These are phyloP conservation scores for Zootoca vivipara DNA, from an alignment of 2,113 vertebrate genomes.

Conservation along the genomic window DNA sequence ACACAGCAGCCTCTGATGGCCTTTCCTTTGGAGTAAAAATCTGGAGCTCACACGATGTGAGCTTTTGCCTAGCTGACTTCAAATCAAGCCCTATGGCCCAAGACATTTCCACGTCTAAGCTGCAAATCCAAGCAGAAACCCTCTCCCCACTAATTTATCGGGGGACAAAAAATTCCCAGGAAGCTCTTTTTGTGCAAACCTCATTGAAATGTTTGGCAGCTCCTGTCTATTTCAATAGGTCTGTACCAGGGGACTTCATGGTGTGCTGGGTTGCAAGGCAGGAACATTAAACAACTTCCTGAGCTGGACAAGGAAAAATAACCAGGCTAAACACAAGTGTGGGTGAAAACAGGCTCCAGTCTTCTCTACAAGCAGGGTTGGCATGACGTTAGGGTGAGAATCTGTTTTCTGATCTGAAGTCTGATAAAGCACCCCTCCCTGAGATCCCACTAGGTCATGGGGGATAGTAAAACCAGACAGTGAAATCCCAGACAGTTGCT, in stretches of 20 bases:
- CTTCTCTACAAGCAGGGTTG: too few species aligned
- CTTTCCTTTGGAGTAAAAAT: conserved; percentile 62
- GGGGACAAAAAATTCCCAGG: conserved; percentile 20
- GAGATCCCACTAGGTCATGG: too few species aligned
- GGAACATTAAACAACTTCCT: too few species aligned
- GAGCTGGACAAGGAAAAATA: too few species aligned
- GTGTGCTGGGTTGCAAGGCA: too few species aligned
- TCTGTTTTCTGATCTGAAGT: too few species aligned
- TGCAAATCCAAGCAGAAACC: neutral
- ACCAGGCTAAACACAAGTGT: too few species aligned
- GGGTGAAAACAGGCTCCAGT: too few species aligned
- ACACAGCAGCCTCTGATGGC: conserved; percentile 40
- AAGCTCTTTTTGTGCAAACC: conserved; percentile 21
- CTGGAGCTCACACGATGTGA: conserved; percentile 65
- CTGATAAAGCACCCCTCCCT: too few species aligned
- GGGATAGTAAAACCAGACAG: too few species aligned
- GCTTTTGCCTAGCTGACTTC: conserved; percentile 62
- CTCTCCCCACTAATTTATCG: neutral
- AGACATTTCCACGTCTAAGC: neutral
- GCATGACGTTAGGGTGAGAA: too few species aligned
- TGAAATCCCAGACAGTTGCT: too few species aligned
- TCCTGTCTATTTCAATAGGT: neutral
- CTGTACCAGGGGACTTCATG: neutral
- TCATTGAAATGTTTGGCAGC: conserved; percentile 48
- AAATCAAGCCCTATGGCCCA: neutral